phyloP scores from a whole-genome alignment of 2,797 vertebrate species.

The Enteromius viviparus region DNA sequence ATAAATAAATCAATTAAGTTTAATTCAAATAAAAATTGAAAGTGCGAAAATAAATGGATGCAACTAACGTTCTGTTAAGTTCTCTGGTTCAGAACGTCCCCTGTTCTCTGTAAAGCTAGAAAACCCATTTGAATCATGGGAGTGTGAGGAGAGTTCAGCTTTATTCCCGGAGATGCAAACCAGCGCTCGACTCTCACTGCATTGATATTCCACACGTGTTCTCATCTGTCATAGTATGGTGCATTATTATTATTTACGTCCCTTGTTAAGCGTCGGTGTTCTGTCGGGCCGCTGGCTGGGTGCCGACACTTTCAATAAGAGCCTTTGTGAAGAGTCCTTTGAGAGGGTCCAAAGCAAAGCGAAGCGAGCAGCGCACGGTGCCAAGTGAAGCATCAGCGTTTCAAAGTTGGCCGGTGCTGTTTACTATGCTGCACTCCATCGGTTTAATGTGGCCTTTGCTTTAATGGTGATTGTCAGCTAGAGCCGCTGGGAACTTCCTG shows the following conservation, averaged over 20 bases:
- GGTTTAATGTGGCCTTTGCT: constrained; percentile 7
- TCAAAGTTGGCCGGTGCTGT: constrained; percentile 4
- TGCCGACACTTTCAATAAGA: constrained; percentile 36
- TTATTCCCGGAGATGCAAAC: constrained; percentile 5
- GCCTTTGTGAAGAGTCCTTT: constrained; percentile 12
- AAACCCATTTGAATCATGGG: too few relatives aligned
- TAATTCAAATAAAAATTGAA: too few relatives aligned
- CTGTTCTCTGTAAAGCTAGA: too few relatives aligned
- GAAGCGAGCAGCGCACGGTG: not conserved
- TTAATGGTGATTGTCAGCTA: constrained; percentile 13
- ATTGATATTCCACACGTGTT: not conserved
- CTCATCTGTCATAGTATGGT: constrained; percentile 1
- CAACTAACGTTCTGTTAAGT: too few relatives aligned
- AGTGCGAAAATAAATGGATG: too few relatives aligned
- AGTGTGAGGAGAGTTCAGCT: too few relatives aligned
- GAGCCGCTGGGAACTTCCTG: not conserved
- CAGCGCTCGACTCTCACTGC: not conserved
- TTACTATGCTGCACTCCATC: not conserved
- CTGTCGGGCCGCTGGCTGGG: not conserved
- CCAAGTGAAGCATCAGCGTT: constrained; percentile 35
- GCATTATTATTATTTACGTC: constrained; percentile 25
- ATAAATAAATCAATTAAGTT: too few relatives aligned
- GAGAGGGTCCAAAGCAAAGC: constrained; percentile 21
- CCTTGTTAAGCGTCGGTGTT: not conserved
- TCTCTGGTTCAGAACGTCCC: too few relatives aligned